Evolutionary conservation across 2,113 vertebrate genomes (phyloP).

Genomic region (Nannospalax galili): DNA sequence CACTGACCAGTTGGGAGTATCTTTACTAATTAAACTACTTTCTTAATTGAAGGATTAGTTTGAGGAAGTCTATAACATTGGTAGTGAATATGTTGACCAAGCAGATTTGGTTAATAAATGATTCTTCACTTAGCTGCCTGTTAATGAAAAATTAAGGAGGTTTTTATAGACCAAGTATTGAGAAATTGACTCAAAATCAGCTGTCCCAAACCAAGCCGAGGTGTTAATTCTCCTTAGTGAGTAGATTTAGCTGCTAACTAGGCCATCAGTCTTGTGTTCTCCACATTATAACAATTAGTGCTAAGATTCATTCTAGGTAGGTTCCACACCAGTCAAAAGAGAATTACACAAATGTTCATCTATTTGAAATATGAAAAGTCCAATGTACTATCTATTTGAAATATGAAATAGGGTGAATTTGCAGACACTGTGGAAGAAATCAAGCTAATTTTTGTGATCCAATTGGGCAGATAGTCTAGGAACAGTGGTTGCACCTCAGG

Average conservation of each 20-base stretch:
- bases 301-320: not conserved
- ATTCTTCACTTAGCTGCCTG: not conserved
- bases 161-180: not conserved
- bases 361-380: not conserved
- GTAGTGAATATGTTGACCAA: not conserved
- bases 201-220: not conserved
- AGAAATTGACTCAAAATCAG: conserved; percentile 26
- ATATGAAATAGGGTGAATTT: not conserved
- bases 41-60: not conserved
- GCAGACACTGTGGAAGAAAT: not conserved
- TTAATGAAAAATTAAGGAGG: not conserved
- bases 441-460: not conserved
- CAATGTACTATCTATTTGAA: not conserved
- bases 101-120: not conserved
- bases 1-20: too few relatives aligned
- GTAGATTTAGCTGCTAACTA: not conserved
- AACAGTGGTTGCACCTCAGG: not conserved
- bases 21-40: not conserved
- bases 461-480: not conserved
- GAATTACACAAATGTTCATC: not conserved
- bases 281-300: not conserved
- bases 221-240: not conserved
- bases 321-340: not conserved
- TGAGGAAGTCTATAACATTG: not conserved
- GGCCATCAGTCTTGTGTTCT: not conserved